A percentile compares a stretch with the other conserved stretches of the same genome.
phyloP scores from a whole-genome alignment of 2,888 invertebrate species.

The Noctua janthe region DNA sequence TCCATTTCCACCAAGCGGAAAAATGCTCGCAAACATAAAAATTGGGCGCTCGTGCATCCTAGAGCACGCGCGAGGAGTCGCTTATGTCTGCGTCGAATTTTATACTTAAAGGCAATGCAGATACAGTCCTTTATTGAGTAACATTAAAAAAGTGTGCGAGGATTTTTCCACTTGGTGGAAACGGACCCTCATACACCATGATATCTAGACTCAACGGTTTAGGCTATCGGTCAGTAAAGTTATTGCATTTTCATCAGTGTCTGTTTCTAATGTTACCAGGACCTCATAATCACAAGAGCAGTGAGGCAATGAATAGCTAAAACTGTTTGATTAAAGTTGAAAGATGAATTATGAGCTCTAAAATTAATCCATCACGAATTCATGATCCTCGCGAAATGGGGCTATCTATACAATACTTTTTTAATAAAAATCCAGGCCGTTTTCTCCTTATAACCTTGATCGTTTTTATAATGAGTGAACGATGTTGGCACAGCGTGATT shows the following conservation, averaged over 20 bases:
- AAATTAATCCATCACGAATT: conserved; percentile 34
- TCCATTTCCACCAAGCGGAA: no score
- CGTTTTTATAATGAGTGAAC: conserved; percentile 55
- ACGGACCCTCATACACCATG: no score
- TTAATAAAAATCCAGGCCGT: conserved; percentile 35
- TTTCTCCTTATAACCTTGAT: conserved; percentile 35
- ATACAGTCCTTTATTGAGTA: no score
- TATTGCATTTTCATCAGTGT: background rate
- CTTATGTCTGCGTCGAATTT: no score
- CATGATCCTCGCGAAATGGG: conserved; percentile 5
- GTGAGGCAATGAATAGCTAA: conserved; percentile 22
- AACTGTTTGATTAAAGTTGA: conserved; percentile 15
- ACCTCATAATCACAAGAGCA: conserved; percentile 19
- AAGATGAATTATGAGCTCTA: conserved; percentile 44
- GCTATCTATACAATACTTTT: conserved; percentile 22
- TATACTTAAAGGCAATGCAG: no score
- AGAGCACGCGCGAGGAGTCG: no score
- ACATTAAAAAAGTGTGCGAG: no score
- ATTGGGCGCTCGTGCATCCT: no score
- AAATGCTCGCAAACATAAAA: no score
- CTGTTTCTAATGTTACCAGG: conserved; percentile 3
- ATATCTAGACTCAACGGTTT: background rate
- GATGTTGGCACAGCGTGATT: conserved; percentile 59
- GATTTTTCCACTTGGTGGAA: no score
- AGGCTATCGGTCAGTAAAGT: background rate